Evolutionary conservation across 37 sponge, comb jelly and placozoan species (phyloP), one percentile per base, ranked within the genome.

Genomic region (Amphimedon queenslandica): DNA sequence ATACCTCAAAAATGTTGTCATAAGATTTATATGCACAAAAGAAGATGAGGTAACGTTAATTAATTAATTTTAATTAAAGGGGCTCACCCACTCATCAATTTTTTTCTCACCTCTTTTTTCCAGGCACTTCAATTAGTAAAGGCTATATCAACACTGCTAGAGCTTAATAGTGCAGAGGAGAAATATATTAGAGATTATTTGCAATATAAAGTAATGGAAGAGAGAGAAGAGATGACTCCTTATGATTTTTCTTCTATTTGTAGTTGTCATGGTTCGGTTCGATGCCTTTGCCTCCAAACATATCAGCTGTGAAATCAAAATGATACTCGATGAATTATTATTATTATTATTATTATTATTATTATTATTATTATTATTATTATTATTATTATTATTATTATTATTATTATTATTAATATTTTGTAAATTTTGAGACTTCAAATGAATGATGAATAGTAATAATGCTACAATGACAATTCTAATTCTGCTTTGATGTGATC

Each of bases 1-100:
- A 53, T 86, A 86, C 42, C 67, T 89, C 36, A 89, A 89, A 51
- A 71, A 89, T 84, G 90, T 89, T 4, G 73, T 89, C 18, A 57
- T 89, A 21, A 75, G 76, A 37, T 89, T 83, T 60, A 79, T 89
- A 41, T 84, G 90, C 57, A 80, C 85, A 32, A 64, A 71, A 63
- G 90, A 79, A 16, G 85, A 84, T 41, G 90, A 89, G 74, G 85
- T 84, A 61, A 73, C 67, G 37, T 2, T 33, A 31, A 66, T 47
- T 47, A n/a, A 60, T 11, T n/a, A 47, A 43, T 10, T 20, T 38
- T 43, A 33, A 40, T 43, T 71, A 51, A 4, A 42, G 72, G 55
- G 11, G 4, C 13, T 28, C 6, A 35, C 6, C 4, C 16, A 28
- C 30, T 34, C 29, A 68, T 20, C 10, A 29, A n/a, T n/a, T 34